phyloP scores from a whole-genome alignment of 2,888 invertebrate species.

The Ennomos fuscantarius region DNA sequence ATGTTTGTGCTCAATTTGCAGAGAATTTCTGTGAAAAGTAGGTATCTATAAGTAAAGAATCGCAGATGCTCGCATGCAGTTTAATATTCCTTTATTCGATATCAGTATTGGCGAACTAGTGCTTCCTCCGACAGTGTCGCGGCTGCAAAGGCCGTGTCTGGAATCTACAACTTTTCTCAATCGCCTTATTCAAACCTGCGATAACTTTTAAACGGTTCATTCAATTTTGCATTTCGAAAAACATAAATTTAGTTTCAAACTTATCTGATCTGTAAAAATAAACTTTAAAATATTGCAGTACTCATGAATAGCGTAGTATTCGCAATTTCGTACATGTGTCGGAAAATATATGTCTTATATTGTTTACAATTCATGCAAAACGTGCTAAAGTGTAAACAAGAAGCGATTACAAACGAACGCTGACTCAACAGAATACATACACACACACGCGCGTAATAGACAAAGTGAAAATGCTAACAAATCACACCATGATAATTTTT shows the following conservation, averaged over 20 bases:
- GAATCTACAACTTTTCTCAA: constrained; percentile 32
- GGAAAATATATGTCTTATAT: no score
- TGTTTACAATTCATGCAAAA: no score
- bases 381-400: no score
- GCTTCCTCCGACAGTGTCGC: constrained; percentile 17
- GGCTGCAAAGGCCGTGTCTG: constrained; percentile 25
- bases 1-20: constrained; percentile 1
- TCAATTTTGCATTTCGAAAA: constrained; percentile 14
- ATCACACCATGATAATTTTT: no score
- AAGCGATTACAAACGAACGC: no score
- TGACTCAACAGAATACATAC: no score
- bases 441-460: no score
- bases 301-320: no score
- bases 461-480: no score
- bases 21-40: constrained; percentile 1
- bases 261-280: not conserved
- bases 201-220: constrained; percentile 36
- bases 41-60: not conserved
- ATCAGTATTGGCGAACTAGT: constrained; percentile 26
- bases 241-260: not conserved
- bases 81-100: constrained; percentile 28
- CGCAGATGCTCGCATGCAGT: constrained; percentile 23
- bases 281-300: not conserved
- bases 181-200: constrained; percentile 31
- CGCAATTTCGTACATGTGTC: no score